Conservation (phyloP, 2,797 vertebrate genomes). For the Meda fulgida region DNA sequence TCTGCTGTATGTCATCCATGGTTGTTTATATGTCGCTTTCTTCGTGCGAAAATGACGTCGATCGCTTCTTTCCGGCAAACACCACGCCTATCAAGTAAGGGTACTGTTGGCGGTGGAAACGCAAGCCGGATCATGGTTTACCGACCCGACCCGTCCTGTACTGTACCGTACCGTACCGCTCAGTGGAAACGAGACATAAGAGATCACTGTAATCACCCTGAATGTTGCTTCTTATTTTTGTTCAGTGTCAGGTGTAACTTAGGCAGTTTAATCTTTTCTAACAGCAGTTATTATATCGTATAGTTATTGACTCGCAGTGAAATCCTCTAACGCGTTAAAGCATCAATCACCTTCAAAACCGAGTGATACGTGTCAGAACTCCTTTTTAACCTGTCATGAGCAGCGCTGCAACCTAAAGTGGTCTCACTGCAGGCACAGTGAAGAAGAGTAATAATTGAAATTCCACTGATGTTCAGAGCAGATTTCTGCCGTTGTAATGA, state of each 20-base stretch:
- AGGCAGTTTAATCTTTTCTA: background rate
- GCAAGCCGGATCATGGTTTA: no score
- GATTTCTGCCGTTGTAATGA: conserved; percentile 45
- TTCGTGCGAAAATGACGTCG: no score
- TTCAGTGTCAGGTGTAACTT: conserved; percentile 5
- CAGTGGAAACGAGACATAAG: no score
- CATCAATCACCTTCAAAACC: background rate
- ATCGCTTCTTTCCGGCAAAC: no score
- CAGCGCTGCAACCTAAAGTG: conserved; percentile 14
- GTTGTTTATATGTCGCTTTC: no score
- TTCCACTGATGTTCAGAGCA: conserved; percentile 30
- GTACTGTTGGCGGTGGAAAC: no score
- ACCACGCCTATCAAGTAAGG: no score
- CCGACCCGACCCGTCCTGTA: no score
- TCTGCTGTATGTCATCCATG: no score
- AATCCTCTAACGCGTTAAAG: background rate
- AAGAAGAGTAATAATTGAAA: conserved; percentile 41
- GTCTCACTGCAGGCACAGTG: conserved; percentile 28
- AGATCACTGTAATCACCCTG: background rate
- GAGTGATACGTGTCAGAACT: conserved; percentile 24
- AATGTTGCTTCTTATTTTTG: background rate
- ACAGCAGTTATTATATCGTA: conserved; percentile 6
- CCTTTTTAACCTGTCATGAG: conserved; percentile 27
- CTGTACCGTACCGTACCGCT: no score
- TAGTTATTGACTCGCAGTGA: background rate